Conservation (phyloP, 2,113 vertebrate species). For the Callithrix jacchus region DNA sequence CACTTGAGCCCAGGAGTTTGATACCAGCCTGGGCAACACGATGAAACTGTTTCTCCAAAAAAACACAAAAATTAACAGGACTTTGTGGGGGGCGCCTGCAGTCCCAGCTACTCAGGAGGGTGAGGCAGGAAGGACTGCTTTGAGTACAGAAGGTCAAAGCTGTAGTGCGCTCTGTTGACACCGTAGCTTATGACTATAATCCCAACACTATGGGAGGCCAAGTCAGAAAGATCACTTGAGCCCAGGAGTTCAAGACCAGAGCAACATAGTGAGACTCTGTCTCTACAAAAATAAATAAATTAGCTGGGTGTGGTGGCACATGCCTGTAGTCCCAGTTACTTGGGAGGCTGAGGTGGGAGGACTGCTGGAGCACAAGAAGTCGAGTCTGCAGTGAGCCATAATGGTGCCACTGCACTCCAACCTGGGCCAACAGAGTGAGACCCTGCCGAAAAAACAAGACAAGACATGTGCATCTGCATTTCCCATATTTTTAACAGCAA, state of each 20-base stretch:
- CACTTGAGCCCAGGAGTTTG: not conserved
- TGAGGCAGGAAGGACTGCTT: too few relatives aligned
- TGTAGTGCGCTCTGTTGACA: too few relatives aligned
- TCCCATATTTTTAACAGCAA: not conserved
- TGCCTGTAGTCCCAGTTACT: not conserved
- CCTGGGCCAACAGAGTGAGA: too few relatives aligned
- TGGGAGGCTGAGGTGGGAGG: too few relatives aligned
- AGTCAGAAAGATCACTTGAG: not conserved
- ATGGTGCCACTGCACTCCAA: too few relatives aligned
- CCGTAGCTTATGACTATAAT: not conserved
- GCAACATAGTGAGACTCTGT: not conserved
- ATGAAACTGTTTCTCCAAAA: not conserved
- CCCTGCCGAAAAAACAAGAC: too few relatives aligned
- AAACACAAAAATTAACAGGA: not conserved
- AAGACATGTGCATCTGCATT: not conserved
- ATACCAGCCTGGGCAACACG: not conserved
- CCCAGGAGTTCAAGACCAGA: not conserved
- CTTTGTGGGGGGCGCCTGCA: not conserved
- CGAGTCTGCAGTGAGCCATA: too few relatives aligned
- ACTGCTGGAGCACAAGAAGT: too few relatives aligned
- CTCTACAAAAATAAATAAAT: not conserved
- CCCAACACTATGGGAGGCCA: not conserved
- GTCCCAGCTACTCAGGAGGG: not conserved
- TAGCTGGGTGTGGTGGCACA: not conserved
- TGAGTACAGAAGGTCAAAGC: too few relatives aligned